Evolutionary conservation across 2,797 vertebrate genomes (phyloP).

Genomic region (Toxotes lorentzi): DNA sequence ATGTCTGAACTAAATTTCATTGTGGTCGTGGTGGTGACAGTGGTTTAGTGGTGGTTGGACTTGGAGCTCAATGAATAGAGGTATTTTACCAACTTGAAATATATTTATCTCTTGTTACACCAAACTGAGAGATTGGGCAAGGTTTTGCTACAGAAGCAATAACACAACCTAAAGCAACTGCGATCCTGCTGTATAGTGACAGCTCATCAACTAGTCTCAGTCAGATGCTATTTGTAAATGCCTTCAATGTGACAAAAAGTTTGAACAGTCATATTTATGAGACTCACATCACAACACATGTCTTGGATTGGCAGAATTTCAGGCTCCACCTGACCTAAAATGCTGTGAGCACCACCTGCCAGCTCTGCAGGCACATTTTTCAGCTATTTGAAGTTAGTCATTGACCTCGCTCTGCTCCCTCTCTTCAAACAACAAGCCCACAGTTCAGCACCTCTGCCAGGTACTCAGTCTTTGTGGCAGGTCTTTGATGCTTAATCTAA

Average conservation of each 20-base stretch:
- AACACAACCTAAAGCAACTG: background rate
- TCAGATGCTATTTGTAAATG: constrained; percentile 13
- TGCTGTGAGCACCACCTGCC: constrained; percentile 61
- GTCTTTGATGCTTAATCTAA: constrained; percentile 79
- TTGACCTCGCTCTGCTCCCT: constrained; percentile 75
- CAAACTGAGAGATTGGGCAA: background rate
- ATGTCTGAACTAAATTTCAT: background rate
- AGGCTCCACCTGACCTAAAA: constrained; percentile 29
- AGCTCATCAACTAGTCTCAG: constrained; percentile 1
- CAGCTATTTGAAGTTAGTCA: constrained; percentile 72
- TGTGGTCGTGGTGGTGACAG: no score
- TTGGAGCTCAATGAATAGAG: background rate
- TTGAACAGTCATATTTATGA: constrained; percentile 27
- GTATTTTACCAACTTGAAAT: constrained; percentile 3
- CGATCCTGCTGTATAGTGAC: background rate
- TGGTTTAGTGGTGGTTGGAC: background rate
- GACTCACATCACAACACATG: constrained; percentile 32
- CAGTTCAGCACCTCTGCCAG: constrained; percentile 75
- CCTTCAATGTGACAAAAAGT: constrained; percentile 20
- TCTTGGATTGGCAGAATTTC: constrained; percentile 39
- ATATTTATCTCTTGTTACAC: background rate
- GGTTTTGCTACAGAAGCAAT: background rate
- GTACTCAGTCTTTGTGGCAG: constrained; percentile 75
- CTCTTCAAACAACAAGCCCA: constrained; percentile 72
- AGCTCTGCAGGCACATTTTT: constrained; percentile 63